These are phyloP conservation scores for Priocnemis perturbator DNA, from an alignment of 2,888 invertebrate genomes.

Conservation along the genomic window DNA sequence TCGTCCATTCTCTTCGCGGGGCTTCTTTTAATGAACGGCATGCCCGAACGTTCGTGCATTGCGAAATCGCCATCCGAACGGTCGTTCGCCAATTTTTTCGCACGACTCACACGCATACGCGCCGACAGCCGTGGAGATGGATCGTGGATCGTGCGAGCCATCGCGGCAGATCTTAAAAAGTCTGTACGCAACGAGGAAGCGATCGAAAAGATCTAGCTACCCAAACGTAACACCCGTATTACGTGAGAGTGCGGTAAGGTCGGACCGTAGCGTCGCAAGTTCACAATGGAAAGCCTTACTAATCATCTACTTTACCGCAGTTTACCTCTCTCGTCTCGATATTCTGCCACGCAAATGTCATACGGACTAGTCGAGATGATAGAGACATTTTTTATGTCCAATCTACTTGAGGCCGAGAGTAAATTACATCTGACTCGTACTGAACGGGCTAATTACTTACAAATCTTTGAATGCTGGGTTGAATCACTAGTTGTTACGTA, in stretches of 20 bases:
- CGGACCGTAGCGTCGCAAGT: conserved; percentile 4
- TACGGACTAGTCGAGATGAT: too few species aligned
- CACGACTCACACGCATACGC: neutral
- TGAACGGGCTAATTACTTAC: too few species aligned
- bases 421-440: too few species aligned
- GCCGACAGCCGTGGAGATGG: neutral
- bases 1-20: too few species aligned
- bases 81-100: neutral
- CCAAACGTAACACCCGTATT: conserved; percentile 17
- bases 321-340: too few species aligned
- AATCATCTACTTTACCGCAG: neutral
- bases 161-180: neutral
- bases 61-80: conserved; percentile 7
- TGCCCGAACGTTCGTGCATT: neutral
- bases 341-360: too few species aligned
- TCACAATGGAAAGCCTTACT: conserved; percentile 5
- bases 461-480: too few species aligned
- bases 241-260: conserved; percentile 22
- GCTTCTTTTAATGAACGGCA: too few species aligned
- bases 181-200: conserved; percentile 20
- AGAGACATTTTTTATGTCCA: too few species aligned
- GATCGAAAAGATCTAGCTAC: conserved; percentile 1
- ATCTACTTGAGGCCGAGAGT: too few species aligned
- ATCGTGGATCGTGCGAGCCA: conserved; percentile 7
- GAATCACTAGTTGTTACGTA: too few species aligned